Evolutionary conservation across 2,888 invertebrate genomes (phyloP).

Genomic region (Apotomis betuletana): DNA sequence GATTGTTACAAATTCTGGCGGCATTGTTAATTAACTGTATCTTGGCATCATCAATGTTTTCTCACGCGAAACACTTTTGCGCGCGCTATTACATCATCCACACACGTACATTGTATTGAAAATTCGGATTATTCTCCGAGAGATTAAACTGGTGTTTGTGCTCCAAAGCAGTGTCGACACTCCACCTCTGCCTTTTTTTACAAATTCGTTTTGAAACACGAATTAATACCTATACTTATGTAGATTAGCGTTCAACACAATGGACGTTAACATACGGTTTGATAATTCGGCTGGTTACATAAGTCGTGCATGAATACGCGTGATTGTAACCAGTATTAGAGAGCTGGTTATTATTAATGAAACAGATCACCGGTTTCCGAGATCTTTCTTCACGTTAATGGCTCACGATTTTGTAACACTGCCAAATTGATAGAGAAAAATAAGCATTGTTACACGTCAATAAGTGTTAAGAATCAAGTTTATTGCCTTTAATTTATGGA

Average conservation of each 20-base stretch:
- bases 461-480: conserved; percentile 61
- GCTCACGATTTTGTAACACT: conserved; percentile 72
- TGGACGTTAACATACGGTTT: conserved; percentile 74
- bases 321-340: conserved; percentile 72
- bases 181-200: conserved; percentile 68
- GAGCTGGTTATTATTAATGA: conserved; percentile 75
- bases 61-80: conserved; percentile 50
- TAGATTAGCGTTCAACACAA: conserved; percentile 79
- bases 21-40: conserved; percentile 37
- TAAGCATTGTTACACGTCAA: conserved; percentile 59
- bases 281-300: conserved; percentile 77
- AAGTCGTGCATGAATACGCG: conserved; percentile 71
- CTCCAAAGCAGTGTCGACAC: conserved; percentile 65
- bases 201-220: conserved; percentile 78
- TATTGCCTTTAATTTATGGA: conserved; percentile 69
- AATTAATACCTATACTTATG: conserved; percentile 83
- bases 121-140: conserved; percentile 60
- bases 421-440: conserved; percentile 54
- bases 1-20: conserved; percentile 36
- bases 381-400: conserved; percentile 62
- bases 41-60: conserved; percentile 25
- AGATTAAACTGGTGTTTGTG: conserved; percentile 56
- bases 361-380: conserved; percentile 65
- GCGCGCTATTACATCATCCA: conserved; percentile 45
- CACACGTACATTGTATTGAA: conserved; percentile 66